Evolutionary conservation across 2,113 vertebrate genomes (phyloP).

Genomic region (Pundamilia nyererei): DNA sequence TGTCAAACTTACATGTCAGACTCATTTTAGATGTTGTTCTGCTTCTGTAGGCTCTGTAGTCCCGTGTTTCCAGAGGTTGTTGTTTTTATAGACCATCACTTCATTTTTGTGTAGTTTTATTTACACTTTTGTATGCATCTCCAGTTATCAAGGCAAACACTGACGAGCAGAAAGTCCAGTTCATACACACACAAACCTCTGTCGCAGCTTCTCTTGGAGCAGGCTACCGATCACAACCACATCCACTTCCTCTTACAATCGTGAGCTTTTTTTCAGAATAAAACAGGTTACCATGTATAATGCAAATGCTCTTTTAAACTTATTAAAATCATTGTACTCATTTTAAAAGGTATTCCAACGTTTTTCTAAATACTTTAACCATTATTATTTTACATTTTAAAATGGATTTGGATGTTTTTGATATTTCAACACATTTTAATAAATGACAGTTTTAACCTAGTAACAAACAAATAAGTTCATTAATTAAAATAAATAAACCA

Average conservation of each 20-base stretch:
- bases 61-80: rapidly evolving
- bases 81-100: rapidly evolving
- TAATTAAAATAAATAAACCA: neutral
- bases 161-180: neutral
- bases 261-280: neutral
- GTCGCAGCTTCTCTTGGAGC: neutral
- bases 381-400: neutral
- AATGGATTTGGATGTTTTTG: neutral
- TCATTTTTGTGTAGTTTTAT: neutral
- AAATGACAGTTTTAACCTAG: neutral
- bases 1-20: neutral
- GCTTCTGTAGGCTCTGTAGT: neutral
- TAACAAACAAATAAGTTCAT: neutral
- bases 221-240: neutral
- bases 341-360: rapidly evolving
- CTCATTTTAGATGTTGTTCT: neutral
- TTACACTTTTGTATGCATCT: rapidly evolving
- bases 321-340: neutral
- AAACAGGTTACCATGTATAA: rapidly evolving
- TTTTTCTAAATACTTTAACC: neutral
- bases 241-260: neutral
- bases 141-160: neutral
- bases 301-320: neutral
- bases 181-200: neutral
- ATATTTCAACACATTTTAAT: neutral